Percentiles rank a stretch among this genome's conserved stretches.
phyloP scores from a whole-genome alignment of 1,140 invertebrate genomes.

The Paraescarpia echinospica region DNA sequence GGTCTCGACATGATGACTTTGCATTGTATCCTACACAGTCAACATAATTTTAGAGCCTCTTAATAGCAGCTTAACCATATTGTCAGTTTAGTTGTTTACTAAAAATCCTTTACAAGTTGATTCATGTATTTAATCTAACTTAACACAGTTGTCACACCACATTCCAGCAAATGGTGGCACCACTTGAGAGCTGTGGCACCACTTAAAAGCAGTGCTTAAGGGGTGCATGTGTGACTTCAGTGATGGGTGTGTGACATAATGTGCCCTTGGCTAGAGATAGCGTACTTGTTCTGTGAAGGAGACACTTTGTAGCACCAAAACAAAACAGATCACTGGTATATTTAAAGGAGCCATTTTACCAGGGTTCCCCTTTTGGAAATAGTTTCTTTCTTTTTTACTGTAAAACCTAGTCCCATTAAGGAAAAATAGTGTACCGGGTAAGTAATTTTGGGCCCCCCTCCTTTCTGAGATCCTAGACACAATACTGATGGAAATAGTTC shows the following conservation, averaged over 20 bases:
- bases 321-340: no score
- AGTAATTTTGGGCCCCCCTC: no score
- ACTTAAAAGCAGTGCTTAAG: not conserved
- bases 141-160: not conserved
- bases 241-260: not conserved
- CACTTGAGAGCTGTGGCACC: not conserved
- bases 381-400: no score
- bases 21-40: not conserved
- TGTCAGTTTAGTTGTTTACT: not conserved
- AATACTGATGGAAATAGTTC: no score
- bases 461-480: no score
- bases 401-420: no score
- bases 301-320: not conserved
- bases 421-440: no score
- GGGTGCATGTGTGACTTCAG: not conserved
- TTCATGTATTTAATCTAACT: not conserved
- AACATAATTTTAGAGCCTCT: not conserved
- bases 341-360: no score
- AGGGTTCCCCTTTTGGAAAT: no score
- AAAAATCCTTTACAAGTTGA: not conserved
- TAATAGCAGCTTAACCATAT: not conserved
- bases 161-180: not conserved
- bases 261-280: not conserved
- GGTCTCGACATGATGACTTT: not conserved
- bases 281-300: not conserved